Conservation (phyloP, 2,797 vertebrate genomes). For the Notamacropus eugenii region DNA sequence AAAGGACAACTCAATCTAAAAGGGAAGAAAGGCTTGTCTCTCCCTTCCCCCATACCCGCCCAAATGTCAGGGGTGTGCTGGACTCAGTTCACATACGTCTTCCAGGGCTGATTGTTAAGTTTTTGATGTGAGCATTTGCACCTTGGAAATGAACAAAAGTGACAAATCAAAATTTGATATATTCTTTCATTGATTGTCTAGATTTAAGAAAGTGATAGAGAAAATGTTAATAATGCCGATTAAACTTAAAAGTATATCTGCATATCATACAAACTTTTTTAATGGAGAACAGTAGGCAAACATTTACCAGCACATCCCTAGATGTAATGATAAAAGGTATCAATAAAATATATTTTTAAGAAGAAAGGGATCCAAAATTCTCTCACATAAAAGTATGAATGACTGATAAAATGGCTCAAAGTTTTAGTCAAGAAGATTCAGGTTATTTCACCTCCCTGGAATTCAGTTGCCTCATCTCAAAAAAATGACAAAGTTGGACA, state of each 20-base stretch:
- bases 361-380: neutral
- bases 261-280: neutral
- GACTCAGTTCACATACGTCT: neutral
- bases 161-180: neutral
- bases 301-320: neutral
- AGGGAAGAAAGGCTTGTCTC: neutral
- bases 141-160: neutral
- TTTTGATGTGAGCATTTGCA: neutral
- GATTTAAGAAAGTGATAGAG: neutral
- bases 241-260: neutral
- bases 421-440: neutral
- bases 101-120: neutral
- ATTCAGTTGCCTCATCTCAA: neutral
- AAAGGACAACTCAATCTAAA: neutral
- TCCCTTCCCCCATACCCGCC: neutral
- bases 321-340: neutral
- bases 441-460: neutral
- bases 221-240: neutral
- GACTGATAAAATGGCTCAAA: neutral
- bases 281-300: neutral
- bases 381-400: neutral
- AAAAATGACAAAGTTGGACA: neutral
- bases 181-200: neutral
- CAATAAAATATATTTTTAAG: neutral
- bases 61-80: neutral